Evolutionary conservation across 2,113 vertebrate genomes (phyloP), one percentile per base, ranked within the genome.

Genomic region (Thunnus maccoyii): DNA sequence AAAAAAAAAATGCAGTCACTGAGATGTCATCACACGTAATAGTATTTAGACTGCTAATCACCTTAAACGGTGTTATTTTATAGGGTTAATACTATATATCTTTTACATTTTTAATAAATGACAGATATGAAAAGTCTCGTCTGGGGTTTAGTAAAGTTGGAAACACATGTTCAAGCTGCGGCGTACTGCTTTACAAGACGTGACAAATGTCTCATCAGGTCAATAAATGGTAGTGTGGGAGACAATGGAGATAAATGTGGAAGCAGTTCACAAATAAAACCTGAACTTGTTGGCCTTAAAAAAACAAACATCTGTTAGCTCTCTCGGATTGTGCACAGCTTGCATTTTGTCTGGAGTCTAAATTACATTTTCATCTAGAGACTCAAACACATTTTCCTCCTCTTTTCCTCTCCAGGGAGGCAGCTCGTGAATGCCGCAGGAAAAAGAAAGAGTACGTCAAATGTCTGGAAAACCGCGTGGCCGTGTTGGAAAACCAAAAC

Each of bases 381-480:
- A 30, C 64, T 74, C n/a, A 67, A 65, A 57, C 46, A 11, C 0
- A 2, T 67, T 55, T 71, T 27, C 51, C 16, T 16, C 30, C 20
- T n/a, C 48, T 48, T 71, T 50, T 95, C 94, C 90, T 95, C 91
- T 95, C 88, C 94, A 99, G 98, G 96, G 98, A 99, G 93, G 98
- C 98, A 68, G 97, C 97, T 44, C 97, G 97, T 32, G 98, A 99
- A 88, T 99, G 98, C 93, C 97, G 98, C 94, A 96, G 96, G 95
- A 99, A 99, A 96, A 99, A 99, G 97, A 99, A 99, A 64, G 98
- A 99, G 94, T 99, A 99, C 90, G 98, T 99, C 79, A 99, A 98
- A 94, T 99, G 98, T 96, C 96, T 99, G 96, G 98, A 99, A 94
- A 99, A 99, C 91, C 97, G 98, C 22, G 98, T 99, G 93, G 97